Base-by-base conservation (phyloP, 2,888 invertebrate genomes). In the Chrysolina americana region DNA sequence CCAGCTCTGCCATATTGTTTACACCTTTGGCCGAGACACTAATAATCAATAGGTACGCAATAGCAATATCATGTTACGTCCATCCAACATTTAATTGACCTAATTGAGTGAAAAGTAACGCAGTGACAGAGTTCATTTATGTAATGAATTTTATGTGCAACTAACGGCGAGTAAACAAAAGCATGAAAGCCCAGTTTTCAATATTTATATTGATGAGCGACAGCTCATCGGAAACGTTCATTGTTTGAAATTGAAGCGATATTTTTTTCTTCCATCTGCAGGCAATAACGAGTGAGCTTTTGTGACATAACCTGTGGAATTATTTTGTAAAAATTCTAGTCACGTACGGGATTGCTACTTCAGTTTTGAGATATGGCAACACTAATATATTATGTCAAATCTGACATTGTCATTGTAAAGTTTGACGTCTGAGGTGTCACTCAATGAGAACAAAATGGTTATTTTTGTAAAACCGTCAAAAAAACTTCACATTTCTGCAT, bases 41-140 rank as follows among this genome's bases (percentile, higher is more conserved):
- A 59, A 4, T n/a, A 23, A 59, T 23, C 59, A 8, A 59, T 59
- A 59, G 15, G 13, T 59, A 59, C 36, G 59, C 59, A 59, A 59
- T 59, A 59, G 59, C 36, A 59, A 36, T 59, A 59, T 59, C 59
- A 59, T 59, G 59, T 59, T 59, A 59, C 59, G 10, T 23, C 59
- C 28, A 59, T 59, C 59, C 23, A 59, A 59, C 59, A 59, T 59
- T 59, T 10, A 59, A 59, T 59, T 59, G 23, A 59, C 59, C 28
- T 59, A 59, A 59, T 59, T 59, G 28, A n/a, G 36, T 36, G 59
- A 15, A 36, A 59, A 59, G 36, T 28, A 59, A 23, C 28, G 15
- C 28, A 59, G 36, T 36, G 59, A 59, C 59, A 28, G 59, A n/a
- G 59, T 59, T 59, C 59, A 59, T 59, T 15, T 59, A 2, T 28